Conservation (phyloP, 2,797 vertebrate genomes). For the Sebastes elongatus region DNA sequence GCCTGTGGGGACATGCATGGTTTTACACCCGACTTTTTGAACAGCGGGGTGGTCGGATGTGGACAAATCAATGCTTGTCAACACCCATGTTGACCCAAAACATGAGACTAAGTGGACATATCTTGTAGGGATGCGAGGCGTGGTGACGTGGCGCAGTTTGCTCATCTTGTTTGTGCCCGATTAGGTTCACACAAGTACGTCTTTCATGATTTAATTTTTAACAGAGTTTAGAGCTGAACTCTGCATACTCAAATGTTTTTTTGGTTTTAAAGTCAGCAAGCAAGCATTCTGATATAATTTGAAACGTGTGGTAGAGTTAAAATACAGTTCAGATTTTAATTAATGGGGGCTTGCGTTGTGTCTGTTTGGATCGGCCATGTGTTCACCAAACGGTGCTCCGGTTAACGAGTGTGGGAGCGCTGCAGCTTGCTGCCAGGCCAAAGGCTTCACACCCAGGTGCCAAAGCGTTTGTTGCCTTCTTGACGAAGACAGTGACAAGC, state of each 20-base stretch:
- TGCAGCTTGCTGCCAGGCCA: conserved; percentile 35
- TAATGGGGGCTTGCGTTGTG: conserved; percentile 9
- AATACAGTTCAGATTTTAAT: conserved; percentile 36
- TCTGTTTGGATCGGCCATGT: conserved; percentile 53
- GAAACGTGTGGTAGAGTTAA: conserved; percentile 34
- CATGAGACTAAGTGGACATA: conserved; percentile 71
- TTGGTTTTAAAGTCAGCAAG: conserved; percentile 19
- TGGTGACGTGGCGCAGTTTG: conserved; percentile 33
- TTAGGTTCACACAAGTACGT: conserved; percentile 6
- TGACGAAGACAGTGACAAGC: conserved; percentile 30
- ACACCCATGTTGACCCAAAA: conserved; percentile 74
- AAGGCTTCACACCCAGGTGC: conserved; percentile 55
- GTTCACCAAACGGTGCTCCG: conserved; percentile 45
- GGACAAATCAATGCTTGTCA: conserved; percentile 54
- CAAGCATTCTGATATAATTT: conserved; percentile 38
- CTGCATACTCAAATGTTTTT: conserved; percentile 23
- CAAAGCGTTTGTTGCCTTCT: conserved; percentile 34
- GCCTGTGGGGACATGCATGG: conserved; percentile 42
- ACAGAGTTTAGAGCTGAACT: conserved; percentile 36
- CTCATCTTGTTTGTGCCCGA: conserved; percentile 32
- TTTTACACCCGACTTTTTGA: conserved; percentile 52
- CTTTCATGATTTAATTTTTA: conserved; percentile 35
- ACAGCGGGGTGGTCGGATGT: conserved; percentile 65
- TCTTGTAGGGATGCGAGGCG: conserved; percentile 64
- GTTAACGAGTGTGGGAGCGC: conserved; percentile 30